Conservation (phyloP, 1,140 invertebrate genomes). For the Drosophila grimshawi region DNA sequence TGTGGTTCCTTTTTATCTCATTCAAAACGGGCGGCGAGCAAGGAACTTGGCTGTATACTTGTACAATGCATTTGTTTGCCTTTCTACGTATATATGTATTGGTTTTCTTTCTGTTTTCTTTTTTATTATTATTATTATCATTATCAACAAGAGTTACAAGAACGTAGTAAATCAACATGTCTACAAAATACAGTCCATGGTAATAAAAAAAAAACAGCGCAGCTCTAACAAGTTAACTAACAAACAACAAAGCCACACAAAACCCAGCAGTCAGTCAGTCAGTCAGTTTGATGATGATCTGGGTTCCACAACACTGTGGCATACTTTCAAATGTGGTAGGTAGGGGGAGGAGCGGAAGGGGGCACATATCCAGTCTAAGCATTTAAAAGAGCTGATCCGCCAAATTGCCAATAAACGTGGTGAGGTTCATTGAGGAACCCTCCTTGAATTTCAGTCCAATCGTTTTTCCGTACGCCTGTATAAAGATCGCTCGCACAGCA, state of each 20-base stretch:
- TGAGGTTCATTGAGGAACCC: constrained; percentile 75
- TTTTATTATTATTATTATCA: constrained; percentile 31
- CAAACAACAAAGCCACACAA: constrained; percentile 49
- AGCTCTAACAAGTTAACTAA: constrained; percentile 72
- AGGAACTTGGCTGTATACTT: constrained; percentile 24
- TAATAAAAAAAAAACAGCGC: constrained; percentile 59
- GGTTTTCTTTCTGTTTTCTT: not conserved
- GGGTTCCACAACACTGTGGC: constrained; percentile 4
- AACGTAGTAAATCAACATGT: constrained; percentile 69
- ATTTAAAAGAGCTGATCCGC: constrained; percentile 74
- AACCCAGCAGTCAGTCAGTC: constrained; percentile 29
- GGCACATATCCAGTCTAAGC: not conserved
- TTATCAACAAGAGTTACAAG: constrained; percentile 69
- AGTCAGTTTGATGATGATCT: constrained; percentile 7
- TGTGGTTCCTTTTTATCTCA: not conserved
- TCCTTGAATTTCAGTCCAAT: constrained; percentile 84
- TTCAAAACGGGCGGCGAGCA: not conserved
- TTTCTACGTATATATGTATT: constrained; percentile 15
- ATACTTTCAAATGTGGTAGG: constrained; percentile 20
- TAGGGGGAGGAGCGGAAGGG: not conserved
- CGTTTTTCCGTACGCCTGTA: constrained; percentile 82
- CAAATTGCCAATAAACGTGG: constrained; percentile 76
- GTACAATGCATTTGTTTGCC: constrained; percentile 13
- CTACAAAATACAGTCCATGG: constrained; percentile 73
- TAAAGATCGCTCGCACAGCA: constrained; percentile 81